A percentile compares a stretch with the other conserved stretches of the same genome.
phyloP scores from a whole-genome alignment of 2,113 vertebrate species.

The Pantherophis guttatus region DNA sequence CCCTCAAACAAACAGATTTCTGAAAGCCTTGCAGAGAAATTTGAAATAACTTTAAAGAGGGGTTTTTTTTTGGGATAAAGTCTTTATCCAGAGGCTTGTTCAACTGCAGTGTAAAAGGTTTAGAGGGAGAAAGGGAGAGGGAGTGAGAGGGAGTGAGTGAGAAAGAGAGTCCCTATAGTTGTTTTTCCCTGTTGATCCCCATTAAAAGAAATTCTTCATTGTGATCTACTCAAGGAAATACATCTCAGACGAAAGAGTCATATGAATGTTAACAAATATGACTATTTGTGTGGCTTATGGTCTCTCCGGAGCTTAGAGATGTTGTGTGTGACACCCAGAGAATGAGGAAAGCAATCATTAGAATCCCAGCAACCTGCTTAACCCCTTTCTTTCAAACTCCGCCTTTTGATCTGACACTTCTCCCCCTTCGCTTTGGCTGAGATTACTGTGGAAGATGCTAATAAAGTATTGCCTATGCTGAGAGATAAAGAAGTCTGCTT shows the following conservation, averaged over 20 bases:
- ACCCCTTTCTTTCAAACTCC: conserved; percentile 60
- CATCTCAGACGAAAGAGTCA: conserved; percentile 62
- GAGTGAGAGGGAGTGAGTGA: conserved; percentile 42
- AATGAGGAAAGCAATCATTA: conserved; percentile 73
- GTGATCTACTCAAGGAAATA: conserved; percentile 65
- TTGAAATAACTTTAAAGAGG: conserved; percentile 99
- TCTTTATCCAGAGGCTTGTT: conserved; percentile 97
- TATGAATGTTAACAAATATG: conserved; percentile 68
- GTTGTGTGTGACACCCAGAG: conserved; percentile 68
- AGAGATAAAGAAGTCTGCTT: conserved; percentile 64
- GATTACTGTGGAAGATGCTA: conserved; percentile 60
- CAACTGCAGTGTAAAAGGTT: conserved; percentile 91
- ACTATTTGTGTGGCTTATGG: conserved; percentile 71
- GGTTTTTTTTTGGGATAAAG: conserved; percentile 85
- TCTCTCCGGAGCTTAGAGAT: conserved; percentile 59
- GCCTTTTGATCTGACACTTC: conserved; percentile 65
- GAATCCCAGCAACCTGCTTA: conserved; percentile 70
- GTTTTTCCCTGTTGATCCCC: conserved; percentile 66
- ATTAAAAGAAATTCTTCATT: conserved; percentile 70
- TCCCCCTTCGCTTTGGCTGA: conserved; percentile 52
- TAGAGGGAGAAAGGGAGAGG: conserved; percentile 73
- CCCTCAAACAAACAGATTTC: conserved; percentile 99
- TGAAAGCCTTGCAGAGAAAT: conserved; percentile 99
- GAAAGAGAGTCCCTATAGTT: conserved; percentile 65
- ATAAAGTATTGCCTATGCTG: conserved; percentile 52